Evolutionary conservation across 2,113 vertebrate genomes (phyloP).

Genomic region (Eolophus roseicapilla): DNA sequence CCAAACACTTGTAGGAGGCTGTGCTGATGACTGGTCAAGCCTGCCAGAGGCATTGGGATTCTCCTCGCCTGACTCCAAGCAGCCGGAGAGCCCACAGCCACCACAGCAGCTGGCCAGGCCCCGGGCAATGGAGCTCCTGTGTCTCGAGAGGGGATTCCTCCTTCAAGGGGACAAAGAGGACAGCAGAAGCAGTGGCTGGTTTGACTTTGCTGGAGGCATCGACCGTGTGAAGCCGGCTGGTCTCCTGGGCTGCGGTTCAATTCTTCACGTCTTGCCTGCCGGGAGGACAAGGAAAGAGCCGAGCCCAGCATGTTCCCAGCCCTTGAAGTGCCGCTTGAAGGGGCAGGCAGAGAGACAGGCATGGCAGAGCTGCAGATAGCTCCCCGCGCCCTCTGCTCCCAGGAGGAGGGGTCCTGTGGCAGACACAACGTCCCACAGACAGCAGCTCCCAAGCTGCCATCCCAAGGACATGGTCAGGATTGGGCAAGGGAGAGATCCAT

Average conservation of each 20-base stretch:
- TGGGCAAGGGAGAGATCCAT: neutral
- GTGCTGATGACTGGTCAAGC: neutral
- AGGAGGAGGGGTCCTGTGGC: neutral
- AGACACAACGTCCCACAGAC: neutral
- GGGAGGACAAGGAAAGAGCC: slow-evolving; percentile 22
- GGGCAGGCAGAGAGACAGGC: neutral
- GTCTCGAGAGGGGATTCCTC: slow-evolving; percentile 39
- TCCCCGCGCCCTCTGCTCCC: accelerated
- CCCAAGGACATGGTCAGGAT: accelerated
- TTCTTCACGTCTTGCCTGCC: neutral
- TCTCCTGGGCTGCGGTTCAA: slow-evolving; percentile 60
- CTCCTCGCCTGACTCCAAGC: neutral
- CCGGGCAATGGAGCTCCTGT: neutral
- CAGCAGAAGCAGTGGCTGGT: neutral
- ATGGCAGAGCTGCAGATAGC: accelerated
- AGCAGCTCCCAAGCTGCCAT: neutral
- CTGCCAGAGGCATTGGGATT: neutral
- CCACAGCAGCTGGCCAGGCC: slow-evolving; percentile 39
- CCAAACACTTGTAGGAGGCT: neutral
- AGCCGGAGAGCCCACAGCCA: neutral
- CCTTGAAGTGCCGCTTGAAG: neutral
- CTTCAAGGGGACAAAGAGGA: slow-evolving; percentile 63
- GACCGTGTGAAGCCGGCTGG: slow-evolving; percentile 14
- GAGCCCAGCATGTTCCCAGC: slow-evolving; percentile 53
- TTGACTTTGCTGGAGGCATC: slow-evolving; percentile 68